These are phyloP conservation scores for Diplodus sargus DNA, from an alignment of 2,797 vertebrate genomes.

Conservation along the genomic window DNA sequence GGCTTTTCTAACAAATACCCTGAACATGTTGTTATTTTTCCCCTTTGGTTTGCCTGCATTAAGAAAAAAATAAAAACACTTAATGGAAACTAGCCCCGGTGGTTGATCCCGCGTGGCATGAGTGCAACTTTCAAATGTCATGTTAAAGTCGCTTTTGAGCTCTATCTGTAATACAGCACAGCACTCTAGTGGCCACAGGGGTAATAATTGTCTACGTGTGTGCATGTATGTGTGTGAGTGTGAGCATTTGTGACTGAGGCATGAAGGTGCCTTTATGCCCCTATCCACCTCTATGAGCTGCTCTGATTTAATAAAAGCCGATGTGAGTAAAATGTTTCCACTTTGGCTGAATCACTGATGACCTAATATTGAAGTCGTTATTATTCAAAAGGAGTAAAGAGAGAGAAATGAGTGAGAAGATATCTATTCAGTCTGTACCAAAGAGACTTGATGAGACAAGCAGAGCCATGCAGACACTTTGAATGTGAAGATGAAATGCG, in stretches of 20 bases:
- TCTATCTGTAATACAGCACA: conserved; percentile 85
- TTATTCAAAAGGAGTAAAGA: conserved; percentile 36
- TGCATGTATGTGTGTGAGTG: not conserved
- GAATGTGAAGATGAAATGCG: conserved; percentile 53
- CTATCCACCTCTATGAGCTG: conserved; percentile 39
- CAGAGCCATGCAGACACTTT: conserved; percentile 50
- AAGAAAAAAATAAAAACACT: conserved; percentile 29
- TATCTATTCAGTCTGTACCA: conserved; percentile 53
- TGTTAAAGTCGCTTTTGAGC: conserved; percentile 62
- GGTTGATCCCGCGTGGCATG: conserved; percentile 46
- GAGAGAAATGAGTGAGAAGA: conserved; percentile 27
- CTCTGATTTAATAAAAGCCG: conserved; percentile 59
- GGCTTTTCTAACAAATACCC: conserved; percentile 26
- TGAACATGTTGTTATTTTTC: conserved; percentile 23
- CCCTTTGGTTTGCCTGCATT: conserved; percentile 45
- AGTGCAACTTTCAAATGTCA: conserved; percentile 70
- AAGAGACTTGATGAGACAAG: conserved; percentile 71
- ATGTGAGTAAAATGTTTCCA: conserved; percentile 54
- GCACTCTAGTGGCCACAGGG: conserved; percentile 87
- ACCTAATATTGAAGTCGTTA: conserved; percentile 21
- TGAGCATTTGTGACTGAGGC: conserved; percentile 13
- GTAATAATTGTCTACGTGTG: conserved; percentile 70
- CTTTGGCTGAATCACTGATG: conserved; percentile 30
- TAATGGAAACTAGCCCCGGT: conserved; percentile 34
- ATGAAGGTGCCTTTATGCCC: conserved; percentile 44